A percentile compares a stretch with the other conserved stretches of the same genome.
phyloP scores from a whole-genome alignment of 2,888 invertebrate genomes.

The Nebria brevicollis region DNA sequence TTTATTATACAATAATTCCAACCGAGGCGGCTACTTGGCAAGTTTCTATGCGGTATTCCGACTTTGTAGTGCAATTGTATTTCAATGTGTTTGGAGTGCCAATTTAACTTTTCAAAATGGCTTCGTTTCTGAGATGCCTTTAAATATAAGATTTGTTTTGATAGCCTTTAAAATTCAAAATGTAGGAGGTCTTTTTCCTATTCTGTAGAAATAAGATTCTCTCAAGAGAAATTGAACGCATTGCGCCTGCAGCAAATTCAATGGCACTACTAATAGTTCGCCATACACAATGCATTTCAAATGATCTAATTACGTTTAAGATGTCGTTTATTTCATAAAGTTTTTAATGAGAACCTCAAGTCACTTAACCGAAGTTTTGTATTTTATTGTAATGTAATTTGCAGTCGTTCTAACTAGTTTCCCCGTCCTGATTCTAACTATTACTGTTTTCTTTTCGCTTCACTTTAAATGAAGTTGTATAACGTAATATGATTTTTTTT shows the following conservation, averaged over 20 bases:
- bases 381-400: background rate
- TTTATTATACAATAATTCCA: constrained; percentile 9
- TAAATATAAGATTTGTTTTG: constrained; percentile 43
- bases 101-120: constrained; percentile 43
- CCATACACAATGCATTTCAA: constrained; percentile 47
- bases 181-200: background rate
- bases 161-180: constrained; percentile 46
- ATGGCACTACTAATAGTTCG: constrained; percentile 34
- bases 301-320: constrained; percentile 41
- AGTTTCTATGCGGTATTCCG: background rate
- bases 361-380: background rate
- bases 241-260: constrained; percentile 21
- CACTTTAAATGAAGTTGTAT: too few relatives aligned
- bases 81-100: constrained; percentile 43
- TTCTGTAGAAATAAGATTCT: constrained; percentile 29
- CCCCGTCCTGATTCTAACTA: too few relatives aligned
- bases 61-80: constrained; percentile 31
- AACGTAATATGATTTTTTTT: too few relatives aligned
- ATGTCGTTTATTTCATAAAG: constrained; percentile 38
- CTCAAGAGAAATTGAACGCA: constrained; percentile 39
- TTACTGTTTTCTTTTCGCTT: too few relatives aligned
- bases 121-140: constrained; percentile 22
- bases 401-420: background rate
- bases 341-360: constrained; percentile 29
- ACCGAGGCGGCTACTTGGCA: constrained; percentile 3